Evolutionary conservation across 2,888 invertebrate species (phyloP).

Genomic region (Abrostola tripartita): DNA sequence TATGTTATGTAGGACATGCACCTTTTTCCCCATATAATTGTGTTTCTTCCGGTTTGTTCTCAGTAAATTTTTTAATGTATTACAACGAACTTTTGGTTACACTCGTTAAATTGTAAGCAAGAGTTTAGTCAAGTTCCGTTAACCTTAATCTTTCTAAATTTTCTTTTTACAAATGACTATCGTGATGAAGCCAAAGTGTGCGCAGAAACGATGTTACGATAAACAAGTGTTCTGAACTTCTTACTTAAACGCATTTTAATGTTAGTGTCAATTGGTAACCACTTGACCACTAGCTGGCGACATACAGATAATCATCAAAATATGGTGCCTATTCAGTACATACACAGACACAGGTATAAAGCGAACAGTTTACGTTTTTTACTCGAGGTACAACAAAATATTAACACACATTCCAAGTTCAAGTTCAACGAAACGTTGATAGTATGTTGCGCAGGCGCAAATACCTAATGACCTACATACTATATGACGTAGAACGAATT

Average conservation of each 20-base stretch:
- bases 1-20: too few relatives aligned
- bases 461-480: conserved; percentile 51
- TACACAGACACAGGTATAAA: background rate
- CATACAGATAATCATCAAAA: conserved; percentile 6
- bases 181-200: conserved; percentile 16
- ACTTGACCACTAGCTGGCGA: conserved; percentile 4
- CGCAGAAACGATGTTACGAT: conserved; percentile 10
- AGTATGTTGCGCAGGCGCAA: conserved; percentile 35
- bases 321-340: background rate
- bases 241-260: conserved; percentile 33
- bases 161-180: background rate
- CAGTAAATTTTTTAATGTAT: too few relatives aligned
- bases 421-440: conserved; percentile 48
- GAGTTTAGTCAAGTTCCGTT: too few relatives aligned
- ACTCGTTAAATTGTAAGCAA: too few relatives aligned
- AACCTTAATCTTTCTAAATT: too few relatives aligned
- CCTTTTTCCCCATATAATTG: too few relatives aligned
- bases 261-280: conserved; percentile 10
- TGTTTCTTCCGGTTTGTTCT: too few relatives aligned
- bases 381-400: conserved; percentile 4
- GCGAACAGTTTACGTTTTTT: too few relatives aligned
- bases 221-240: conserved; percentile 22
- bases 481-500: conserved; percentile 47
- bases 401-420: conserved; percentile 49
- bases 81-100: too few relatives aligned